Base-by-base conservation (phyloP, 2,888 invertebrate genomes). In the Nectonema munidae region DNA sequence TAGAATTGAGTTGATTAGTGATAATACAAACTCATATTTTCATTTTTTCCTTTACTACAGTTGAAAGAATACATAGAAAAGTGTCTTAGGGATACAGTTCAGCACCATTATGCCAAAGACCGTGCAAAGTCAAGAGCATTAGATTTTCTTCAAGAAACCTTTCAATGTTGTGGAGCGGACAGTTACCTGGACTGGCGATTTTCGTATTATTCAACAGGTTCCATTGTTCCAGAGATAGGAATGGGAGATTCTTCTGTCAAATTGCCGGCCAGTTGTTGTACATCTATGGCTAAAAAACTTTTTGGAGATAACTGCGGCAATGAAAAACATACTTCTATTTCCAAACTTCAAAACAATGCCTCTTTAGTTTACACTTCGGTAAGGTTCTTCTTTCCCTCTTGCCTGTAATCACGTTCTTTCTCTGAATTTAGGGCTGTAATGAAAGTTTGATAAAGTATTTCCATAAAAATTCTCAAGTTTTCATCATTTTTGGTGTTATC, bases 91-190 rank as follows among this genome's bases (percentile, higher is more conserved):
- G 56, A 59, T 37, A 67, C 68, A 2, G 65, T 69, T 28, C 59
- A 64, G 48, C 58, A 64, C 43, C 65, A 68, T 47, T 69, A 69
- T 47, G 59, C 61, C 2, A 44, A 45, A 3, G 46, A 48, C 21
- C 39, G 43, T 9, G 44, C 42, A 55, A 65, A 51, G 33, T 64
- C 63, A n/a, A 54, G 58, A 29, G 62, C 67, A 18, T 66, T 69
- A 46, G 69, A 70, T 52, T 58, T 62, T 28, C 64, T 70, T 44
- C 70, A 70, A 51, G 56, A 57, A 47, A 62, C 48, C 39, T 58
- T 74, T 42, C 55, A 67, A 46, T 75, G 74, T 49, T 75, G 75
- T 51, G 75, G 74, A 16, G 68, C 68, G 2, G 64, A 64, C 45
- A 64, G 64, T 32, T 68, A 70, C 2, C 54, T 55, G 1, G 71